These are phyloP conservation scores for Heteromurus nitidus DNA, from an alignment of 2,888 invertebrate species.

Conservation along the genomic window DNA sequence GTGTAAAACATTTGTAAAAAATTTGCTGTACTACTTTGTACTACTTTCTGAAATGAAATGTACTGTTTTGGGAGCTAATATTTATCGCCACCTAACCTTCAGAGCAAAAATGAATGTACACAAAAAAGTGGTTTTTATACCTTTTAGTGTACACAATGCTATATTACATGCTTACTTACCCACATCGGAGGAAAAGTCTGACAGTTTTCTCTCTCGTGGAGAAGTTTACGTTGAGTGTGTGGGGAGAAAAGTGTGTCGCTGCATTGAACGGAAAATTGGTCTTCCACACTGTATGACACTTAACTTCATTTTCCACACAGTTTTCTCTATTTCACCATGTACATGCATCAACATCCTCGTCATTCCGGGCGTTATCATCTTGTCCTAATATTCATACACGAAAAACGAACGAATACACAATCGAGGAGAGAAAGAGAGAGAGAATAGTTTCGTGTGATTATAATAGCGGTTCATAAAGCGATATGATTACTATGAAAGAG, in stretches of 20 bases:
- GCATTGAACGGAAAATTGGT: neutral
- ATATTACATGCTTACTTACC: neutral
- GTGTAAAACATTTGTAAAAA: too few relatives aligned
- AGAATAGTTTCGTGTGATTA: neutral
- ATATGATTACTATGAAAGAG: constrained; percentile 34
- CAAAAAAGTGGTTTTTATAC: neutral
- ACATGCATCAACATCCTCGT: neutral
- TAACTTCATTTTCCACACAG: constrained; percentile 37
- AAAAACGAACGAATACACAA: neutral
- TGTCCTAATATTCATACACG: neutral
- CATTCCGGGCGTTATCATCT: neutral
- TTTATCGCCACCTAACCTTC: too few relatives aligned
- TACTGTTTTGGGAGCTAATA: too few relatives aligned
- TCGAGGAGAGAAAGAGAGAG: neutral
- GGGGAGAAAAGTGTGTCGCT: constrained; percentile 1
- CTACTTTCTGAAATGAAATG: too few relatives aligned
- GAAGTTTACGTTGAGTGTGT: neutral
- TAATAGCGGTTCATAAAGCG: constrained; percentile 22
- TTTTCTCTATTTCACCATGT: constrained; percentile 29
- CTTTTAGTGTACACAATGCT: neutral
- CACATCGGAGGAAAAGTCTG: neutral
- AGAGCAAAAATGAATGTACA: too few relatives aligned
- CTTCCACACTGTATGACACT: constrained; percentile 6
- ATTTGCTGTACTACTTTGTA: too few relatives aligned
- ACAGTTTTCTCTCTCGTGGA: neutral